Evolutionary conservation across 1,140 invertebrate genomes (phyloP).

Genomic region (Hetaerina americana): DNA sequence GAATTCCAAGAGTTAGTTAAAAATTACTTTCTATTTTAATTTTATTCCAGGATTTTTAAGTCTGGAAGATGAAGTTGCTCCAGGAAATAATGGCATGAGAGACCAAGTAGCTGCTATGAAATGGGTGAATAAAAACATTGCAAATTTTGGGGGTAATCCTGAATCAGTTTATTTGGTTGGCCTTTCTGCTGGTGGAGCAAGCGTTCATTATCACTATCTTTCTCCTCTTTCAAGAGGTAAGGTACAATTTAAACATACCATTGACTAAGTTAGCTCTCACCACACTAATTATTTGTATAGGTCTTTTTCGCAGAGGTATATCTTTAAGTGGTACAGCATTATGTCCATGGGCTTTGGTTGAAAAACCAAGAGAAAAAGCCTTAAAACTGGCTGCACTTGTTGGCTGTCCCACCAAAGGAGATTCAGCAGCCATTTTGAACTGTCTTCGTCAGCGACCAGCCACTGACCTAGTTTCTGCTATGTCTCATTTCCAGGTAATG

Average conservation of each 20-base stretch:
- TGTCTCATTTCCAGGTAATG: slow-evolving; percentile 32
- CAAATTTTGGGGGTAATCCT: slow-evolving; percentile 37
- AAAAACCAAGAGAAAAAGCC: slow-evolving; percentile 51
- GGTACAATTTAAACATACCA: too few relatives aligned
- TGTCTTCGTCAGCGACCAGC: slow-evolving; percentile 53
- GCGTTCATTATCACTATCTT: slow-evolving; percentile 47
- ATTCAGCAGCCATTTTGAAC: slow-evolving; percentile 44
- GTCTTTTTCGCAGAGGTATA: slow-evolving; percentile 53
- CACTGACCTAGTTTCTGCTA: slow-evolving; percentile 33
- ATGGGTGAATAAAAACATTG: slow-evolving; percentile 43
- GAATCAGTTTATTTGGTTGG: slow-evolving; percentile 35
- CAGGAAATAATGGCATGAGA: slow-evolving; percentile 49
- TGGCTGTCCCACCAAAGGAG: slow-evolving; percentile 46
- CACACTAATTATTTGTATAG: slow-evolving; percentile 24
- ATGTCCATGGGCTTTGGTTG: slow-evolving; percentile 52
- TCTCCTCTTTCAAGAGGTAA: slow-evolving; percentile 30
- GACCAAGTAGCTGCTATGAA: slow-evolving; percentile 44
- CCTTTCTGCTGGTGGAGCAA: slow-evolving; percentile 37
- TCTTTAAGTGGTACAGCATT: slow-evolving; percentile 64
- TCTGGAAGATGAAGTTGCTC: slow-evolving; percentile 36
- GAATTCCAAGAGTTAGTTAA: too few relatives aligned
- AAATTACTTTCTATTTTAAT: not conserved
- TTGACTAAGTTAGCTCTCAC: not conserved
- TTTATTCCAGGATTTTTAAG: slow-evolving; percentile 36
- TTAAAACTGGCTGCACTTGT: slow-evolving; percentile 45